Conservation (phyloP, 2,888 invertebrate species). For the Ophion obscuratus region DNA sequence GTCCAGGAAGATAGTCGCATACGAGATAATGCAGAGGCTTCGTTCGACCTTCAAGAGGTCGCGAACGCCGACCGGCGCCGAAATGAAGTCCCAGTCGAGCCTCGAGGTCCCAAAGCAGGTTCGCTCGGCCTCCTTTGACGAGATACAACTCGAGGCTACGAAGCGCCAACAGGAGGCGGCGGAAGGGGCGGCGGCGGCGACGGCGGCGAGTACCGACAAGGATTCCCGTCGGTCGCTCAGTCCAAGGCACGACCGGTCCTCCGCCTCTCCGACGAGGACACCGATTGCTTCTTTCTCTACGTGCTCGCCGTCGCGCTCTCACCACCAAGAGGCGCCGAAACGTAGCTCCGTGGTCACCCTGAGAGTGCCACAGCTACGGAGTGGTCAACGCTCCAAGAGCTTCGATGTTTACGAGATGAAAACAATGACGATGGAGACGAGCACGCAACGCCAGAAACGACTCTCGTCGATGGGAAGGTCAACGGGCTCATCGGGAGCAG, state of each 20-base stretch:
- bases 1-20: slow-evolving; percentile 44
- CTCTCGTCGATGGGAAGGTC: slow-evolving; percentile 54
- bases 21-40: slow-evolving; percentile 88
- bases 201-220: slow-evolving; percentile 69
- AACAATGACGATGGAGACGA: slow-evolving; percentile 67
- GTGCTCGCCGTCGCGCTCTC: slow-evolving; percentile 77
- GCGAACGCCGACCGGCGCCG: slow-evolving; percentile 94
- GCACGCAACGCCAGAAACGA: slow-evolving; percentile 70
- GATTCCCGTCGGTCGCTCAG: slow-evolving; percentile 58
- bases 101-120: slow-evolving; percentile 96
- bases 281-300: slow-evolving; percentile 78
- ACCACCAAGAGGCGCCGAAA: slow-evolving; percentile 73
- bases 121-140: slow-evolving; percentile 95
- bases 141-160: slow-evolving; percentile 91
- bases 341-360: slow-evolving; percentile 79
- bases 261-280: slow-evolving; percentile 65
- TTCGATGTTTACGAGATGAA: slow-evolving; percentile 91
- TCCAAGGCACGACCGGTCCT: slow-evolving; percentile 35
- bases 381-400: slow-evolving; percentile 90
- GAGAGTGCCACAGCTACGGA: slow-evolving; percentile 88
- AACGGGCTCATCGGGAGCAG: slow-evolving; percentile 71
- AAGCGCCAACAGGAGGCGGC: slow-evolving; percentile 85
- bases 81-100: slow-evolving; percentile 96
- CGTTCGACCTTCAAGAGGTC: slow-evolving; percentile 95
- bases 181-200: no score